Percentiles rank a stretch among this genome's conserved stretches.
Conservation (phyloP, 2,113 vertebrate species). For the Indicator indicator region DNA sequence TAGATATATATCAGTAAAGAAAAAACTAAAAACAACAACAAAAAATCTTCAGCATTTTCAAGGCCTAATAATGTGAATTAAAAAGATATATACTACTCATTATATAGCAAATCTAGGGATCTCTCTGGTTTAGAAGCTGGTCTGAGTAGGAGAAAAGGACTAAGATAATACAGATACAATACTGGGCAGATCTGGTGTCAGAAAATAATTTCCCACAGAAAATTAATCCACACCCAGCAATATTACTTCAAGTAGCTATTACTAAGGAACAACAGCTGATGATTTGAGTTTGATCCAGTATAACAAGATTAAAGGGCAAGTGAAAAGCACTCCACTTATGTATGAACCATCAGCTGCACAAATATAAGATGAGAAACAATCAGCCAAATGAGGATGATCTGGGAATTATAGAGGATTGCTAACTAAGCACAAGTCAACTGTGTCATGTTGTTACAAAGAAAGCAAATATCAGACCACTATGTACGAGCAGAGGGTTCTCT, state of each 20-base stretch:
- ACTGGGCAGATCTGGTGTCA: background rate
- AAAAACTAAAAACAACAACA: background rate
- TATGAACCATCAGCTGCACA: conserved; percentile 38
- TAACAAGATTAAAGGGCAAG: conserved; percentile 32
- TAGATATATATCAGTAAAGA: background rate
- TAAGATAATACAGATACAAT: background rate
- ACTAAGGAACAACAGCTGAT: background rate
- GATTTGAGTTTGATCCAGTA: conserved; percentile 14
- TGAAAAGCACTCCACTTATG: conserved; percentile 12
- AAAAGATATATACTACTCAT: background rate
- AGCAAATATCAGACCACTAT: conserved; percentile 36
- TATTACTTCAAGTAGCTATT: background rate
- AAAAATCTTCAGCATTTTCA: background rate
- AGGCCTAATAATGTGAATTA: background rate
- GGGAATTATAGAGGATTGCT: conserved; percentile 43
- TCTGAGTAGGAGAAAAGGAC: background rate
- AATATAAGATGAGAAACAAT: conserved; percentile 32
- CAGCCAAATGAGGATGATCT: conserved; percentile 31
- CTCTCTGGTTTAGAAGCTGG: background rate
- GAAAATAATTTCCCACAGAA: conserved; percentile 4
- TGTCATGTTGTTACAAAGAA: conserved; percentile 49
- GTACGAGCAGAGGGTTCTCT: background rate
- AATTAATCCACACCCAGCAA: background rate
- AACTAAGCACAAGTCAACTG: conserved; percentile 38
- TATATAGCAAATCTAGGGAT: background rate